Evolutionary conservation across 2,888 invertebrate species (phyloP), one percentile per base, ranked within the genome.

Genomic region (Cremastobaeus sp.): DNA sequence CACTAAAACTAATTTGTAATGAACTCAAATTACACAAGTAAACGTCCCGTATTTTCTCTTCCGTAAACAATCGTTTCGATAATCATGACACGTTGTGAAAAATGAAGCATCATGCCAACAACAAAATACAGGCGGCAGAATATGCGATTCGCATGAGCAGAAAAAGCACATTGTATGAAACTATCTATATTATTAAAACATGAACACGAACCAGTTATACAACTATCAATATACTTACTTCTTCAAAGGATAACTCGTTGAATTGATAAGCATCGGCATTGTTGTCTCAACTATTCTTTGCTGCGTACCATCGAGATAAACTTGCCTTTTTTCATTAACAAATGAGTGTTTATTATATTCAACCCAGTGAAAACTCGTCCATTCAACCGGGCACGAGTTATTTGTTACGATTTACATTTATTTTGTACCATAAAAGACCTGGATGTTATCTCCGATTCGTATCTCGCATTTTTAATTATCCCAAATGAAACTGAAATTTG

Each of bases 261-360:
- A 54, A 54, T 41, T 41, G 54, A 54, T 54, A 54, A 54, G 12
- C 4, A 54, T 54, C 54, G 6, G 39, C 30, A 41, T 52, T 41
- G 30, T 41, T 54, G 28, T 28, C 15, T 5, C 21, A 28, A 41
- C 41, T 30, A 54, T 54, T 41, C 9, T 28, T 15, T 28, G 28
- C 41, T 25, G 17, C 2, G 30, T 41, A 18, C 9, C n/a, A 41
- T 41, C 54, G 30, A 52, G 52, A 39, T 52, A 28, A 15, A 30
- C 15, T 1, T 15, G 1, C n/a, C 32, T 17, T 25, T 52, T 52
- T 17, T 14, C 3, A 35, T 15, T 1, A 39, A 9, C 18, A 20
- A 52, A 28, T 39, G 17, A 14, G 2, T 28, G 25, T 28, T 39
- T n/a, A n/a, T n/a, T n/a, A n/a, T n/a, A n/a, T n/a, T n/a, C n/a